These are phyloP conservation scores for Brachyalestes nurse DNA, from an alignment of 2,797 vertebrate genomes.

Conservation along the genomic window DNA sequence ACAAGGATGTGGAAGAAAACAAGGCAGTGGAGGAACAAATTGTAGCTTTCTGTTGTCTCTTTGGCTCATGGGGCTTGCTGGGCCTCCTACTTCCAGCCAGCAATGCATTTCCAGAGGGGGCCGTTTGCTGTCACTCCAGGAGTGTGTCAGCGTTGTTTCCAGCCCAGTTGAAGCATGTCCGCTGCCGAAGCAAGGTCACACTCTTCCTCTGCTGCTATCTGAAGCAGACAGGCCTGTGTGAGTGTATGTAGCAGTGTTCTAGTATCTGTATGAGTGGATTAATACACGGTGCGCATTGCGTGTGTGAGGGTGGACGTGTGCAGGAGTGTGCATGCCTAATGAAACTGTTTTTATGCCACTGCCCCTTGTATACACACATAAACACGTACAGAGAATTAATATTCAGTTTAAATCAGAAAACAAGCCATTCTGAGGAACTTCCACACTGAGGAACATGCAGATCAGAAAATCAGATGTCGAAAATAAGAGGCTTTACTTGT, in stretches of 20 bases:
- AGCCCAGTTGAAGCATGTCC: conserved; percentile 59
- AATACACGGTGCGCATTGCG: background rate
- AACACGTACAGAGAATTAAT: background rate
- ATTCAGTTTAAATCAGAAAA: conserved; percentile 8
- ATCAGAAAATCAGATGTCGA: background rate
- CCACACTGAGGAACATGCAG: background rate
- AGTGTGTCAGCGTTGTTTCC: conserved; percentile 53
- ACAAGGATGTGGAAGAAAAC: background rate
- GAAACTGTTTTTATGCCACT: conserved; percentile 13
- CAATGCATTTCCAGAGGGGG: conserved; percentile 58
- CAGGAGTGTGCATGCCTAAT: conserved; percentile 23
- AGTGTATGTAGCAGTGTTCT: background rate
- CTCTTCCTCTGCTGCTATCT: conserved; percentile 18
- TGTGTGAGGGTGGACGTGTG: conserved; percentile 29
- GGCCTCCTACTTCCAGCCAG: conserved; percentile 6
- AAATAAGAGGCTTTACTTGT: conserved; percentile 3
- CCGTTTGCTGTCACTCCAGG: conserved; percentile 47
- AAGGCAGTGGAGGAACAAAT: background rate
- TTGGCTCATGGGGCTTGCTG: background rate
- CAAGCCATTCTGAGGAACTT: background rate
- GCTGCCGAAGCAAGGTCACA: conserved; percentile 43
- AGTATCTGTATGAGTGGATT: conserved; percentile 31
- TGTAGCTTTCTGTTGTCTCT: background rate
- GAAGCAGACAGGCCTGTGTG: conserved; percentile 59
- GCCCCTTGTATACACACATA: background rate